A percentile compares a stretch with the other conserved stretches of the same genome.
Evolutionary conservation across 2,113 vertebrate species (phyloP).

Genomic region (Psilopsiagon aymara): DNA sequence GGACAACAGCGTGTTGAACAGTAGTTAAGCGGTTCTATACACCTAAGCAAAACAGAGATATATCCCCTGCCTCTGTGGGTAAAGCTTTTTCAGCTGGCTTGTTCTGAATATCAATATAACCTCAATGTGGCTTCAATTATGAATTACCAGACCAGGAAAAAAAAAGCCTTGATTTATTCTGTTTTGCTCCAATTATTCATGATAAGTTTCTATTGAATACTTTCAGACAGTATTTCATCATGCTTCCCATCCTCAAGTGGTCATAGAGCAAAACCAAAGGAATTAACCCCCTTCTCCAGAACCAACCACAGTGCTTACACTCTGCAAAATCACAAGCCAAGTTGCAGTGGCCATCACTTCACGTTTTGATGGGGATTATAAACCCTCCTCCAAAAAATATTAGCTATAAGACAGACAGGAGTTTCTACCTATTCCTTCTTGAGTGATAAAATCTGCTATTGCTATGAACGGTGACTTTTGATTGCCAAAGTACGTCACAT

Average conservation of each 20-base stretch:
- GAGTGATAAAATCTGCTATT: background rate
- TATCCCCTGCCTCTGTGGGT: constrained; percentile 13
- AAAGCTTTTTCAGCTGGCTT: constrained; percentile 52
- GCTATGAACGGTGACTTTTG: background rate
- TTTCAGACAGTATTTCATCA: constrained; percentile 88
- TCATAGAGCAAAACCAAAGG: constrained; percentile 79
- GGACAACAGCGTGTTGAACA: background rate
- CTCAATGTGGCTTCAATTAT: constrained; percentile 95
- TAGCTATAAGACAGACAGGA: background rate
- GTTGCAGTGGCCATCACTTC: background rate
- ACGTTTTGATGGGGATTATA: background rate
- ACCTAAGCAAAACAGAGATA: constrained; percentile 6
- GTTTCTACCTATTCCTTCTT: background rate
- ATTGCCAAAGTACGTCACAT: background rate
- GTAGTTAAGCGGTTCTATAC: background rate
- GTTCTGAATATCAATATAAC: constrained; percentile 68
- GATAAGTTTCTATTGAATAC: constrained; percentile 84
- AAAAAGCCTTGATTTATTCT: constrained; percentile 88
- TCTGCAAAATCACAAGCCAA: background rate
- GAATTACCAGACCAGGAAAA: constrained; percentile 78
- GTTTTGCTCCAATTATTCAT: constrained; percentile 87
- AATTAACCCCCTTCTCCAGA: constrained; percentile 73
- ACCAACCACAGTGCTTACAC: background rate
- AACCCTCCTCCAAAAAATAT: background rate
- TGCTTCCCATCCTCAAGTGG: constrained; percentile 81